Evolutionary conservation across 2,113 vertebrate species (phyloP), one percentile per base, ranked within the genome.

Genomic region (Pseudois nayaur): DNA sequence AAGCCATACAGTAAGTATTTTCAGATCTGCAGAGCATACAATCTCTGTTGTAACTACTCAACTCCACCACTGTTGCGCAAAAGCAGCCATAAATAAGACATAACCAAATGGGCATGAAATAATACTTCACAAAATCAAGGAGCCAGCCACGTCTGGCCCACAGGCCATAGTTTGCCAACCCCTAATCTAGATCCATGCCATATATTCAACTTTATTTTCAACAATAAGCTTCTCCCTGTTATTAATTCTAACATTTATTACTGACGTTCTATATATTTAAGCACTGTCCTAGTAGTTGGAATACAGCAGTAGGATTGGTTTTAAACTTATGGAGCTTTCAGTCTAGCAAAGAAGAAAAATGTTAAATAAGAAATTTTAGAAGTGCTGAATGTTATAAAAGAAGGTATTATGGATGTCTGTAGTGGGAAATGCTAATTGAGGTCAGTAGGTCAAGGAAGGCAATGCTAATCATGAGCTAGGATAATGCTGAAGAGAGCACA

Each of bases 51-150:
- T 36, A 52, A 48, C 74, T 91, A 79, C 13, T 78, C 29, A 95
- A 90, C 52, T 81, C 52, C 27, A 31, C 45, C 50, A 57, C 25
- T 81, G 1, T 16, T 74, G 14, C 57, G 19, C 54, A 62, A 94
- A 94, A 67, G 14, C 5, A 59, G 48, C 15, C 48, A 87, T 8
- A 97, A 81, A 67, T 89, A 95, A 91, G 4, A 84, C 5, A 83
- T 25, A 91, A 96, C 33, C 19, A 3, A 93, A 92, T n/a, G 36
- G 23, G 0, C 16, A 95, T 67, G 64, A 81, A 90, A 89, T 67
- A 94, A 97, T 60, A 85, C 12, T 79, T 97, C 87, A 67, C 33
- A 71, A 94, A 93, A 97, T 87, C 64, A 92, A 67, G 31, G 27
- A 33, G 40, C 13, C 48, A 14, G 52, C 40, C 89, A 79, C 23